Conservation (phyloP, 1,140 invertebrate species). For the Ctenoplectra terminalis region DNA sequence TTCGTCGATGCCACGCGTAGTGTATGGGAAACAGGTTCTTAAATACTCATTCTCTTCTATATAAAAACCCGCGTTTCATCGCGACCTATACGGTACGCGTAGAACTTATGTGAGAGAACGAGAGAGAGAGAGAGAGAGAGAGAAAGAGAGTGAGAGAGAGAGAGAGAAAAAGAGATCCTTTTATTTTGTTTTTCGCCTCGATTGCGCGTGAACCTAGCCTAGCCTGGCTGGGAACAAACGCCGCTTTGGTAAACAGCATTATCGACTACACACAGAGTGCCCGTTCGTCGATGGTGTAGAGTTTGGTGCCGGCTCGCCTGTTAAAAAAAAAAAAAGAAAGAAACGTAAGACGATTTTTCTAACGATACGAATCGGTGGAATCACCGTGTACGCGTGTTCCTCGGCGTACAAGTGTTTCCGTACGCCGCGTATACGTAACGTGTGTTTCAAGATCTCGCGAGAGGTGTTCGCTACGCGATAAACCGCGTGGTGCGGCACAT, state of each 20-base stretch:
- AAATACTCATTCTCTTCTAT: constrained; percentile 53
- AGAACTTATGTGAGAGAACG: background rate
- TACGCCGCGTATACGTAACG: background rate
- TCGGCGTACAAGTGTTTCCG: background rate
- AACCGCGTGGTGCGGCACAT: constrained; percentile 35
- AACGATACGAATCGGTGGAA: background rate
- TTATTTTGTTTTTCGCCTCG: constrained; percentile 38
- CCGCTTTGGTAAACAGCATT: constrained; percentile 53
- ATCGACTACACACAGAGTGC: constrained; percentile 36
- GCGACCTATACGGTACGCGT: background rate
- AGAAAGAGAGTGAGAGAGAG: background rate
- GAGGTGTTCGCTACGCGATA: background rate
- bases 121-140: constrained; percentile 5
- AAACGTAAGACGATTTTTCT: background rate
- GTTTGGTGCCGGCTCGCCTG: background rate
- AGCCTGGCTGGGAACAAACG: constrained; percentile 39
- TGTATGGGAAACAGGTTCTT: constrained; percentile 70
- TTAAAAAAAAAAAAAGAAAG: background rate
- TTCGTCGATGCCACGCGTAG: constrained; percentile 59
- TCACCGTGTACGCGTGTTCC: background rate
- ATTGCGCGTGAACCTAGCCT: constrained; percentile 36
- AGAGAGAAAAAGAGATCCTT: constrained; percentile 25
- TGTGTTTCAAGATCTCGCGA: constrained; percentile 16
- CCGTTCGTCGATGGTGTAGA: constrained; percentile 20
- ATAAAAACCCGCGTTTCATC: background rate